Conservation (phyloP, 2,888 invertebrate genomes). For the Drosophila formosana region DNA sequence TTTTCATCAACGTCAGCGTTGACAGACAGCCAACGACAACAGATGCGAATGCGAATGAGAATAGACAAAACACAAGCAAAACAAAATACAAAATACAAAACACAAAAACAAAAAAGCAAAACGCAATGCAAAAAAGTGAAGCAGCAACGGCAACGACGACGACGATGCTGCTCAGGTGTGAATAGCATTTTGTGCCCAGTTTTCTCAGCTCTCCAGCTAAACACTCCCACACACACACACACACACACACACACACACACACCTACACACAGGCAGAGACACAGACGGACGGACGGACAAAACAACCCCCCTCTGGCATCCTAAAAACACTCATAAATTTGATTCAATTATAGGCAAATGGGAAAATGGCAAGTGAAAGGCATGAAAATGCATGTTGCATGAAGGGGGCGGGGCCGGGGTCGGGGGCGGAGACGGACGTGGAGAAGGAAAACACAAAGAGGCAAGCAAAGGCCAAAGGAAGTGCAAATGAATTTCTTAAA, state of each 20-base stretch:
- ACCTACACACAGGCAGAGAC: neutral
- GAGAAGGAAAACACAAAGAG: neutral
- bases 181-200: slow-evolving; percentile 41
- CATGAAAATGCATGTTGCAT: slow-evolving; percentile 37
- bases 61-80: slow-evolving; percentile 47
- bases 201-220: slow-evolving; percentile 11
- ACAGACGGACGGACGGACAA: neutral
- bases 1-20: slow-evolving; percentile 67
- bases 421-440: too few relatives aligned
- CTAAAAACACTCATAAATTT: slow-evolving; percentile 46
- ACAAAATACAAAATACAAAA: neutral
- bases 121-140: slow-evolving; percentile 13
- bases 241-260: neutral
- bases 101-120: slow-evolving; percentile 1
- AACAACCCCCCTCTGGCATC: slow-evolving; percentile 1
- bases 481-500: slow-evolving; percentile 11
- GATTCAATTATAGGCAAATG: slow-evolving; percentile 46
- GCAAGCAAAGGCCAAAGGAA: slow-evolving; percentile 16
- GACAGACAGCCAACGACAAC: slow-evolving; percentile 61
- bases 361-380: slow-evolving; percentile 39
- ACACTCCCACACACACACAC: slow-evolving; percentile 1
- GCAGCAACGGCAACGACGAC: slow-evolving; percentile 1
- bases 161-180: slow-evolving; percentile 49
- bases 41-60: slow-evolving; percentile 60
- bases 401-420: neutral